A percentile compares a stretch with the other conserved stretches of the same genome.
Evolutionary conservation across 1,140 invertebrate species (phyloP).

Genomic region (Helicorthomorpha holstii): DNA sequence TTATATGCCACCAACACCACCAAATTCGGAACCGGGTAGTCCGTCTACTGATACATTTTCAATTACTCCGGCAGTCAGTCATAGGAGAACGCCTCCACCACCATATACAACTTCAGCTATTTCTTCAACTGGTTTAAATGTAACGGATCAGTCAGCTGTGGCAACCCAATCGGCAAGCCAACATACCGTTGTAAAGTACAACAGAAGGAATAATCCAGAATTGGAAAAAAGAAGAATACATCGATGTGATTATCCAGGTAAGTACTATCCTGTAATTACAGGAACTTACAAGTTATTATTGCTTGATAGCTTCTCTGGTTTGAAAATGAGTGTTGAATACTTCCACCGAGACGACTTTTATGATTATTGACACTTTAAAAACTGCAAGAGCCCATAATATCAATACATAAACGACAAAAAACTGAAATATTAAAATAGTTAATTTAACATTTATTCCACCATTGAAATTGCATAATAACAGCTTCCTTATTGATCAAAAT

Average conservation of each 20-base stretch:
- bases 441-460: too few species aligned
- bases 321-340: neutral
- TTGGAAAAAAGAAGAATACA: slow-evolving; percentile 85
- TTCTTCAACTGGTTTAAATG: slow-evolving; percentile 44
- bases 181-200: slow-evolving; percentile 43
- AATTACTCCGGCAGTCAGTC: neutral
- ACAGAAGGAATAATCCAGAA: slow-evolving; percentile 88
- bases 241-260: slow-evolving; percentile 86
- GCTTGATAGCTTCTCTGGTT: too few species aligned
- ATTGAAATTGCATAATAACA: too few species aligned
- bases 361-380: too few species aligned
- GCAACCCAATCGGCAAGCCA: too few species aligned
- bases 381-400: too few species aligned
- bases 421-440: too few species aligned
- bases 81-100: slow-evolving; percentile 17
- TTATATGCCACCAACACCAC: slow-evolving; percentile 49
- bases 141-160: slow-evolving; percentile 12
- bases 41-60: slow-evolving; percentile 11
- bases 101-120: slow-evolving; percentile 16
- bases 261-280: slow-evolving; percentile 22
- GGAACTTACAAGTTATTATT: too few species aligned
- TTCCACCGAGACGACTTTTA: too few species aligned
- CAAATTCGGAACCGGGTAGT: slow-evolving; percentile 57
- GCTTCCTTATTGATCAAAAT: too few species aligned
- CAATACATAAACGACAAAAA: too few species aligned